Percentiles rank a stretch among this genome's conserved stretches.
Evolutionary conservation across 1,140 invertebrate genomes (phyloP).

Genomic region (Eumeta japonica): DNA sequence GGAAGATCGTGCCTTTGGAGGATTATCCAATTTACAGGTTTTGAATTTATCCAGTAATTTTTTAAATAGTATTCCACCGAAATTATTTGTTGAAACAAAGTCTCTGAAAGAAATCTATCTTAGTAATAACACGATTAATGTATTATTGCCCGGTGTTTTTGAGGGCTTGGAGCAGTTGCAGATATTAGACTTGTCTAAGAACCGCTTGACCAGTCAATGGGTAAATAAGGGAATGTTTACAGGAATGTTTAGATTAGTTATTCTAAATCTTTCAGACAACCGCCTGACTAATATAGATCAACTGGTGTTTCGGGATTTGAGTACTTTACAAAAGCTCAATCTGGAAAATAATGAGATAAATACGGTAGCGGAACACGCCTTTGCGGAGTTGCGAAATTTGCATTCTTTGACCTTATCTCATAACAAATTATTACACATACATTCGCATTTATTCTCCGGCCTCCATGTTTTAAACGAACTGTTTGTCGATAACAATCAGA

Average conservation of each 20-base stretch:
- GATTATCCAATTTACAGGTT: conserved; percentile 64
- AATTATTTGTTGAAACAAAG: conserved; percentile 68
- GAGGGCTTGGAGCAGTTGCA: conserved; percentile 74
- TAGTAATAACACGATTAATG: conserved; percentile 77
- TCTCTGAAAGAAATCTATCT: conserved; percentile 72
- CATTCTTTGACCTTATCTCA: conserved; percentile 73
- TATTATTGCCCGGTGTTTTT: conserved; percentile 74
- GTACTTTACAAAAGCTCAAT: conserved; percentile 74
- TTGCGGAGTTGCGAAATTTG: conserved; percentile 71
- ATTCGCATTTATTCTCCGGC: conserved; percentile 69
- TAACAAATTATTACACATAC: conserved; percentile 69
- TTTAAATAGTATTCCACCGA: conserved; percentile 71
- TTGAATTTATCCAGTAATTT: conserved; percentile 78
- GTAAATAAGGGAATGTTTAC: conserved; percentile 76
- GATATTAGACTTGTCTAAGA: conserved; percentile 73
- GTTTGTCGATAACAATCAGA: conserved; percentile 73
- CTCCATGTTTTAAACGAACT: conserved; percentile 71
- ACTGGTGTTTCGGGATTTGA: conserved; percentile 72
- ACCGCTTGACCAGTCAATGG: conserved; percentile 77
- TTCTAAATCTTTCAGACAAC: conserved; percentile 77
- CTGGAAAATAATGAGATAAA: conserved; percentile 76
- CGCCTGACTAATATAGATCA: conserved; percentile 68
- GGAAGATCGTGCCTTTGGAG: conserved; percentile 70
- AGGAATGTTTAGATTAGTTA: conserved; percentile 68
- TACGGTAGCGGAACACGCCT: conserved; percentile 70